Evolutionary conservation across 1,140 invertebrate species (phyloP).

Genomic region (Heterodera carotae): DNA sequence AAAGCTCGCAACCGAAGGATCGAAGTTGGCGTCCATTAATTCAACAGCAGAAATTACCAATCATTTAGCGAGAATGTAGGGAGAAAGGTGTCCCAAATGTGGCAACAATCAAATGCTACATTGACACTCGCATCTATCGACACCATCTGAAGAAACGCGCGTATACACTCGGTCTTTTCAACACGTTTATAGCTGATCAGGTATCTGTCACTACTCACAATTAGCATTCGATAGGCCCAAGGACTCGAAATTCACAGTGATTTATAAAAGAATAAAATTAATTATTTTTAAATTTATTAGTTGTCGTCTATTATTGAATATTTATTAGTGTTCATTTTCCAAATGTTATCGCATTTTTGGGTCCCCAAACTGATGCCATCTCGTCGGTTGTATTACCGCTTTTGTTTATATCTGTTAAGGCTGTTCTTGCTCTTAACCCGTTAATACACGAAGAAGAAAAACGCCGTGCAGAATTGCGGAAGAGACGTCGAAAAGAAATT

Average conservation of each 20-base stretch:
- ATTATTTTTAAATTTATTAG: too few species aligned
- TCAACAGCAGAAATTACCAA: background rate
- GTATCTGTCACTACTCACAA: background rate
- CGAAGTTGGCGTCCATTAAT: conserved; percentile 24
- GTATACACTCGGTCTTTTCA: conserved; percentile 41
- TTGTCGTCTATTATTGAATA: background rate
- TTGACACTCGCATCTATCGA: conserved; percentile 34
- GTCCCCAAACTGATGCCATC: too few species aligned
- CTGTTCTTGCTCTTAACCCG: conserved; percentile 30
- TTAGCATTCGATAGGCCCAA: background rate
- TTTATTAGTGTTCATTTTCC: background rate
- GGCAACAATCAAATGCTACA: conserved; percentile 29
- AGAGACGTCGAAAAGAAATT: conserved; percentile 17
- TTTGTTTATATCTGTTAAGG: conserved; percentile 1
- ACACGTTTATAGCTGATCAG: conserved; percentile 33
- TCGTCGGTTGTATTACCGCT: too few species aligned
- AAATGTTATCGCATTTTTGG: too few species aligned
- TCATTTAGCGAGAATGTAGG: conserved; percentile 30
- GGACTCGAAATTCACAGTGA: too few species aligned
- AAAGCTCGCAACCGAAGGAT: conserved; percentile 24
- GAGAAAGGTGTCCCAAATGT: conserved; percentile 30
- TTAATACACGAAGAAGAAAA: conserved; percentile 34
- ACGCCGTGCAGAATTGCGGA: conserved; percentile 28
- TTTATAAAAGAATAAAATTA: too few species aligned
- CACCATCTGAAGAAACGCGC: conserved; percentile 35